Evolutionary conservation across 2,113 vertebrate species (phyloP), one percentile per base, ranked within the genome.

Genomic region (Microcebus ravelobensis): DNA sequence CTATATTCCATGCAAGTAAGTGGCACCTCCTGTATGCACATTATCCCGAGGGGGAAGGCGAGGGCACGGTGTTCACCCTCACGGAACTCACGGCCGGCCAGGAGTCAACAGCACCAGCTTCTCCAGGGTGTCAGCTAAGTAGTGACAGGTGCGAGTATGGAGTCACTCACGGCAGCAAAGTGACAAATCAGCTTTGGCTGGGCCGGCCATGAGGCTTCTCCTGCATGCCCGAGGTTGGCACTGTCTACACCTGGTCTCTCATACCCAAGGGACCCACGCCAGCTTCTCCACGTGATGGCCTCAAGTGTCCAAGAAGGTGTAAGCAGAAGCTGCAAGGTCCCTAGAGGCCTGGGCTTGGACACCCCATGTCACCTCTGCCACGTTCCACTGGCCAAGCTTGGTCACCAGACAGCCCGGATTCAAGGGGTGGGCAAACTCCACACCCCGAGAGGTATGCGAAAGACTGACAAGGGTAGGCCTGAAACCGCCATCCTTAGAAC

Each of bases 211-310:
- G 1, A 9, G 21, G 55, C 7, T 3, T 0, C 42, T 59, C 27
- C 36, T 23, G 8, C 12, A 2, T 1, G 15, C 12, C 57, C 0
- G 0, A 31, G 3, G 25, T 2, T 1, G 63, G 27, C 4, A 23
- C 29, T 42, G 21, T 29, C n/a, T 45, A 29, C 29, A 27, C 8
- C 45, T 21, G 27, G 12, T 3, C 6, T 65, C 70, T 55, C 6
- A 3, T 17, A 20, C 71, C 23, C 79, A 15, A 9, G 14, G 59
- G 17, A 8, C 27, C n/a, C 13, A 8, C 18, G 2, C 2, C 0
- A 55, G 18, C 8, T 2, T 10, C 13, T 23, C 36, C 57, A 3
- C 6, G 1, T 4, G 29, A 27, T 20, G 45, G 42, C 7, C 36
- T 52, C 63, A 9, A 92, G 18, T 5, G 31, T 55, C 23, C 50